A percentile compares a stretch with the other conserved stretches of the same genome.
Conservation (phyloP, 2,797 vertebrate species). For the Acanthornis magna region DNA sequence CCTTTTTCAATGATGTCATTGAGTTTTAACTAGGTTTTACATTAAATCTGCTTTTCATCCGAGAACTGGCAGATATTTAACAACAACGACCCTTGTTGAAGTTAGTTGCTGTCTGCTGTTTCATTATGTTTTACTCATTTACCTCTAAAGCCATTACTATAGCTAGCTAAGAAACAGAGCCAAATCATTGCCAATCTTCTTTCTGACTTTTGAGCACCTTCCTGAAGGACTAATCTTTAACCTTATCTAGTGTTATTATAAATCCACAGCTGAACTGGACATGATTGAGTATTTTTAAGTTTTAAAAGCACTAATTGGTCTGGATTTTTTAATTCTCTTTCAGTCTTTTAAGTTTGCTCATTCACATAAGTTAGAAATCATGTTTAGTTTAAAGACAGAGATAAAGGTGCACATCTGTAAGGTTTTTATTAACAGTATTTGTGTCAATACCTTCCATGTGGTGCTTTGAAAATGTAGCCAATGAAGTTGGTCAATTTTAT, state of each 20-base stretch:
- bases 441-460: not conserved
- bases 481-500: not conserved
- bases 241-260: not conserved
- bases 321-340: not conserved
- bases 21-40: not conserved
- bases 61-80: not conserved
- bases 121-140: not conserved
- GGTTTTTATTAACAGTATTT: not conserved
- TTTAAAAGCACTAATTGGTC: not conserved
- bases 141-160: not conserved
- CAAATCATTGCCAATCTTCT: not conserved
- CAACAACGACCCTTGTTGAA: not conserved
- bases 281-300: not conserved
- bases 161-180: not conserved
- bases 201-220: not conserved
- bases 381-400: not conserved
- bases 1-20: not conserved
- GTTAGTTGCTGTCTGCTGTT: not conserved
- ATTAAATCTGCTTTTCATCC: not conserved
- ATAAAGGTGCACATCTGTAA: not conserved
- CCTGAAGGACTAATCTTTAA: not conserved
- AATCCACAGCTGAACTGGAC: not conserved
- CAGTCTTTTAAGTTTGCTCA: not conserved
- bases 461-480: constrained; percentile 1
- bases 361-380: not conserved